Conservation (phyloP, 2,113 vertebrate species). For the Gymnorhina tibicen region DNA sequence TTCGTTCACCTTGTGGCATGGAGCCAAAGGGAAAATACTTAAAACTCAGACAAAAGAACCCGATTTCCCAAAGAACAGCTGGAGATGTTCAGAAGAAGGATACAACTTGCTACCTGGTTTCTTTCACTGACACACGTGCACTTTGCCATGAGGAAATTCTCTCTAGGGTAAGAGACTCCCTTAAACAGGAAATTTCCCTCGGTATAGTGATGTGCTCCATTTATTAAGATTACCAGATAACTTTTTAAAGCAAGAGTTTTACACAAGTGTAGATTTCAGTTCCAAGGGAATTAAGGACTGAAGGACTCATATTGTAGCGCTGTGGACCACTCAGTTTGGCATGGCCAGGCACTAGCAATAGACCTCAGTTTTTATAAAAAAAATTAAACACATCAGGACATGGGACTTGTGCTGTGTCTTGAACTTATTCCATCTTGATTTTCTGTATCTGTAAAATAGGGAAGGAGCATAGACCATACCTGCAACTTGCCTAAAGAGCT, state of each 20-base stretch:
- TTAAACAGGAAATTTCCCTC: not conserved
- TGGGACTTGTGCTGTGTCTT: not conserved
- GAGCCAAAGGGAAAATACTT: not conserved
- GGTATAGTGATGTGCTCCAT: not conserved
- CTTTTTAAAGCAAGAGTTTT: not conserved
- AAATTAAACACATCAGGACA: not conserved
- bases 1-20: not conserved
- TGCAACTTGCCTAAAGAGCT: not conserved
- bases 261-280: not conserved
- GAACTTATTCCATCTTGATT: not conserved
- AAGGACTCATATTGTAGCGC: not conserved
- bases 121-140: not conserved
- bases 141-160: not conserved
- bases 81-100: not conserved
- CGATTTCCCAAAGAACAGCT: not conserved
- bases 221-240: not conserved
- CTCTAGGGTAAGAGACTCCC: not conserved
- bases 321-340: not conserved
- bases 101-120: not conserved
- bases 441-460: not conserved
- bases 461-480: not conserved
- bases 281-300: not conserved
- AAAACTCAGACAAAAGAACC: not conserved
- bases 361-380: not conserved
- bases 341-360: not conserved